Conservation (phyloP, 2,113 vertebrate species). For the Rousettus leschenaultii region DNA sequence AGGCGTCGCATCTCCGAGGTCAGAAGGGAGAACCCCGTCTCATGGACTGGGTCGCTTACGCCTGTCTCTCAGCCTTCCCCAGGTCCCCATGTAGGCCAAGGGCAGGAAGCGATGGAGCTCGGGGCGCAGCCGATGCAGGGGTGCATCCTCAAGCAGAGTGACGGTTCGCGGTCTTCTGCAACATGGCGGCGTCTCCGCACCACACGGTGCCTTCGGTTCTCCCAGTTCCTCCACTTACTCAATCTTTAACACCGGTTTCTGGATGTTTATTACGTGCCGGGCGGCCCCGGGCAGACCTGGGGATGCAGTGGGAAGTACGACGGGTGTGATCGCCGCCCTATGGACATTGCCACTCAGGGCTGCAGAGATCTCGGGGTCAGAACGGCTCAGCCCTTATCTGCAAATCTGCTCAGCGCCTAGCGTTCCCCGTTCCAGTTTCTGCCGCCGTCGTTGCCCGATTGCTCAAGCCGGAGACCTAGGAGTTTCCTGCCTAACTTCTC, state of each 20-base stretch:
- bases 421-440: background rate
- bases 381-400: background rate
- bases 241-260: background rate
- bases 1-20: background rate
- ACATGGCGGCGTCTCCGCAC: accelerated
- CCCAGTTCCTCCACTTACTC: background rate
- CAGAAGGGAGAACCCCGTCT: background rate
- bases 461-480: background rate
- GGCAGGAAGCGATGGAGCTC: background rate
- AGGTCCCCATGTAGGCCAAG: background rate
- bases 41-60: accelerated
- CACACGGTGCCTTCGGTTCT: background rate
- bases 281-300: background rate
- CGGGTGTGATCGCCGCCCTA: accelerated
- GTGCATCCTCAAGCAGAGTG: accelerated
- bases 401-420: background rate
- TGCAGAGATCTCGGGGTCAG: too few relatives aligned
- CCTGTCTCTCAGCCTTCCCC: background rate
- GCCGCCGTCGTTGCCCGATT: background rate
- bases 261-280: too few relatives aligned
- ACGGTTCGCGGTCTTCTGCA: background rate
- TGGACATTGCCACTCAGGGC: background rate
- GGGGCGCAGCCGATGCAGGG: too few relatives aligned
- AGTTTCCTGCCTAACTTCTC: background rate
- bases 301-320: background rate